Evolutionary conservation across 2,888 invertebrate genomes (phyloP).

Genomic region (Amblyteles armatorius): DNA sequence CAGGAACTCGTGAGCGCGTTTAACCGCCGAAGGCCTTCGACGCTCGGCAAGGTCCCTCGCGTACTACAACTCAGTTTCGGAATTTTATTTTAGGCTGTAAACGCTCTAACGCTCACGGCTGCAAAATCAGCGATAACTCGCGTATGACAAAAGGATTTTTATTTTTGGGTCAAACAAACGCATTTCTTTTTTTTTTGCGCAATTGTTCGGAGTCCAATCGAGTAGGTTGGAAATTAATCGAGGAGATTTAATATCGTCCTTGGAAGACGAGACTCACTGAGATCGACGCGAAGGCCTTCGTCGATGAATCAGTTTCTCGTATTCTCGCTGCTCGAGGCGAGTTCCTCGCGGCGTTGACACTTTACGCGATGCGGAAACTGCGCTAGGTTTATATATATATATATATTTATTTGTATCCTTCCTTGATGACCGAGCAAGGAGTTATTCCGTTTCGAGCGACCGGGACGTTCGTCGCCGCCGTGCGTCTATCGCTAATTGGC

Average conservation of each 20-base stretch:
- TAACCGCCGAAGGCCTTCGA: conserved; percentile 20
- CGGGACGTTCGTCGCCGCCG: conserved; percentile 11
- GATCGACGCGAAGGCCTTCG: conserved; percentile 50
- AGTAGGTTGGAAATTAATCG: conserved; percentile 36
- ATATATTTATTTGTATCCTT: conserved; percentile 4
- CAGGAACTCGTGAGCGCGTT: conserved; percentile 22
- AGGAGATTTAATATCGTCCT: conserved; percentile 47
- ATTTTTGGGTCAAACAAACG: not conserved
- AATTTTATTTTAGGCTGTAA: conserved; percentile 21
- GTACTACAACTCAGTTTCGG: not conserved
- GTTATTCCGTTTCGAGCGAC: conserved; percentile 19
- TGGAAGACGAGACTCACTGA: conserved; percentile 54
- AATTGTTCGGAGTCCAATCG: conserved; percentile 14
- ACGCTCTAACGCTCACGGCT: conserved; percentile 1
- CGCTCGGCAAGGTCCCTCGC: conserved; percentile 21
- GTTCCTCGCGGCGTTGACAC: conserved; percentile 30
- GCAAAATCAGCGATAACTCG: not conserved
- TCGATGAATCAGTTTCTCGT: conserved; percentile 62
- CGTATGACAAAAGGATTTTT: not conserved
- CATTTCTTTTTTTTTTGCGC: conserved; percentile 14
- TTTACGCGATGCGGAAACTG: conserved; percentile 44
- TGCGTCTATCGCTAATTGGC: conserved; percentile 52
- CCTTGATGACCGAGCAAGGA: not conserved
- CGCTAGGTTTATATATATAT: not conserved
- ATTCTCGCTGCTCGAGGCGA: conserved; percentile 30